Percentiles rank a stretch among this genome's conserved stretches.
These are phyloP conservation scores for Ricordea florida DNA, from an alignment of 92 coral and sea anemone species.

Conservation along the genomic window DNA sequence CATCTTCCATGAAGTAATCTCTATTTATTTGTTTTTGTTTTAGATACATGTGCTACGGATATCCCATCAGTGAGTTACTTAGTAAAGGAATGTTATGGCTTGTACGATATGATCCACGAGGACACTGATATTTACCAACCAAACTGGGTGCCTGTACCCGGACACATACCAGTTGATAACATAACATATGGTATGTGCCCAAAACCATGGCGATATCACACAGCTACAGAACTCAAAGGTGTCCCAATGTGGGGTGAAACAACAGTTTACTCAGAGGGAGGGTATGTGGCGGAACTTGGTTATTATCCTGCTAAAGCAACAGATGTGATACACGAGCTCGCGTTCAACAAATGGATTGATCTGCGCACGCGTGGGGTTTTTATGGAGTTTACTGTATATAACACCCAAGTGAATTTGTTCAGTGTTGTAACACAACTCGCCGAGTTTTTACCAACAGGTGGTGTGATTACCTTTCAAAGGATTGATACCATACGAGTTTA, in stretches of 20 bases:
- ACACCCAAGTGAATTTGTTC: conserved; percentile 70
- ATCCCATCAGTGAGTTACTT: neutral
- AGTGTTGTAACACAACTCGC: conserved; percentile 59
- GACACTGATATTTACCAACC: conserved; percentile 69
- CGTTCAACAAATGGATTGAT: conserved; percentile 62
- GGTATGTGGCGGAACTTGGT: conserved; percentile 89
- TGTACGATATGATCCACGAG: conserved; percentile 30
- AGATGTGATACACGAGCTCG: conserved; percentile 51
- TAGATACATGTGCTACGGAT: conserved; percentile 26
- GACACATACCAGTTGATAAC: conserved; percentile 43
- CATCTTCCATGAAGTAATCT: neutral
- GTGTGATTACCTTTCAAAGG: conserved; percentile 35
- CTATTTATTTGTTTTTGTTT: neutral
- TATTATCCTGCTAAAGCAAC: conserved; percentile 69
- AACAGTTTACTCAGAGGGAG: conserved; percentile 78
- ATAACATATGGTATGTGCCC: conserved; percentile 64
- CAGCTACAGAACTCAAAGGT: conserved; percentile 54
- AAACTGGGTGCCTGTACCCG: conserved; percentile 62
- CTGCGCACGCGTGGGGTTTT: conserved; percentile 64
- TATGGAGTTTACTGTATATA: conserved; percentile 66
- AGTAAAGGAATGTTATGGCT: conserved; percentile 33
- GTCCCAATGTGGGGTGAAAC: conserved; percentile 74
- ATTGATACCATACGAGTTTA: conserved; percentile 72
- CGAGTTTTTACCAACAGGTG: conserved; percentile 73
- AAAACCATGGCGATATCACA: conserved; percentile 74